Evolutionary conservation across 2,797 vertebrate genomes (phyloP).

Genomic region (Acanthiza pusilla): DNA sequence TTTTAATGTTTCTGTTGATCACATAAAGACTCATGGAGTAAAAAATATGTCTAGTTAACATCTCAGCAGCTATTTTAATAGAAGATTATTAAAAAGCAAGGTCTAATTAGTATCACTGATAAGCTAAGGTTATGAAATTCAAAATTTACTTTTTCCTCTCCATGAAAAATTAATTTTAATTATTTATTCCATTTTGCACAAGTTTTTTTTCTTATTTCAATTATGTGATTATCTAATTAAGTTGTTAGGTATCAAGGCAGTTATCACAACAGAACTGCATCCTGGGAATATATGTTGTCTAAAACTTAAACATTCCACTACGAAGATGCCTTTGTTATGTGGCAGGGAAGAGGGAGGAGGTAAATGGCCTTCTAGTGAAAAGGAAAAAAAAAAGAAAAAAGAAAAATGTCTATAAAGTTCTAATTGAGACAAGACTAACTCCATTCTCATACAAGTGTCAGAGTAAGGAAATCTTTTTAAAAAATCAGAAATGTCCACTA

Average conservation of each 20-base stretch:
- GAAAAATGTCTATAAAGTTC: not conserved
- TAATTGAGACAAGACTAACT: not conserved
- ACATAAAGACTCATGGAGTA: not conserved
- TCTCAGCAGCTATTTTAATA: not conserved
- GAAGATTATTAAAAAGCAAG: not conserved
- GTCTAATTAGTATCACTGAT: not conserved
- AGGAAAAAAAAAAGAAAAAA: not conserved
- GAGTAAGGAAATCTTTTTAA: not conserved
- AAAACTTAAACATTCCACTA: not conserved
- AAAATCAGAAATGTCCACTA: not conserved
- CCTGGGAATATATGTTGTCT: not conserved
- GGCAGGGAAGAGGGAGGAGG: not conserved
- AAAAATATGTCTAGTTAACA: not conserved
- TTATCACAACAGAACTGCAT: slow-evolving; percentile 52
- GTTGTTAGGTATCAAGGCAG: slow-evolving; percentile 53
- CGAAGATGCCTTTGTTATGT: not conserved
- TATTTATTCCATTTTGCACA: slow-evolving; percentile 14
- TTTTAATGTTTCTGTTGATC: not conserved
- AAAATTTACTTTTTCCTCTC: not conserved
- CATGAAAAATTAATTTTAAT: not conserved
- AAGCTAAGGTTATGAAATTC: not conserved
- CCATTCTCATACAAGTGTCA: not conserved
- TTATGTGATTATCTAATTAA: slow-evolving; percentile 70
- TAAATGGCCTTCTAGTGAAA: not conserved
- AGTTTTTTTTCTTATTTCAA: slow-evolving; percentile 30